Percentiles rank a stretch among this genome's conserved stretches.
phyloP scores from a whole-genome alignment of 2,797 vertebrate genomes.

The Fratercula arctica region DNA sequence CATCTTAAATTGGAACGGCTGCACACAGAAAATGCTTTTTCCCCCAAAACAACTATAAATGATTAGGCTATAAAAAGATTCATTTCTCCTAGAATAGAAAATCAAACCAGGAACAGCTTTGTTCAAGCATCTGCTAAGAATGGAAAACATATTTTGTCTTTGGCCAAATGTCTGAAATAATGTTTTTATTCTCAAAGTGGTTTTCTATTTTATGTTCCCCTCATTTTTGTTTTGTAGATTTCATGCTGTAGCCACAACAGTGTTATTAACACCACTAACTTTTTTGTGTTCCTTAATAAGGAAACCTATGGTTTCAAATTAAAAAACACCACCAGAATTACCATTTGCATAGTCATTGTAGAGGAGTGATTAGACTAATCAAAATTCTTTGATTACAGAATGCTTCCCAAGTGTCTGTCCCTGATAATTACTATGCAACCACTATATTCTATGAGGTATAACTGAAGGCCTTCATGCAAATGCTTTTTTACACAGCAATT shows the following conservation, averaged over 20 bases:
- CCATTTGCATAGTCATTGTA: slow-evolving; percentile 65
- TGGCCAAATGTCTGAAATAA: slow-evolving; percentile 42
- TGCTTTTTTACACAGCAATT: background rate
- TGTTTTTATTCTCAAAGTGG: slow-evolving; percentile 19
- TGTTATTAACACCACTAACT: slow-evolving; percentile 51
- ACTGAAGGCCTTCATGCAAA: background rate
- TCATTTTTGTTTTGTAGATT: slow-evolving; percentile 43
- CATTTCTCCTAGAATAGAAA: slow-evolving; percentile 28
- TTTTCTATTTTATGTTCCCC: slow-evolving; percentile 19
- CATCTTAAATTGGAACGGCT: slow-evolving; percentile 1
- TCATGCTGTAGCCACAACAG: slow-evolving; percentile 44
- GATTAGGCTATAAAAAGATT: slow-evolving; percentile 35
- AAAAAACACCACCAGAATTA: slow-evolving; percentile 43
- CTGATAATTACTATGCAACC: slow-evolving; percentile 61
- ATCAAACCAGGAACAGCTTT: slow-evolving; percentile 45
- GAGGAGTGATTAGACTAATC: slow-evolving; percentile 72
- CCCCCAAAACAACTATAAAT: background rate
- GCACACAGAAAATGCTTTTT: slow-evolving; percentile 19
- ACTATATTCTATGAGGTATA: background rate
- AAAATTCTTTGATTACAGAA: slow-evolving; percentile 73
- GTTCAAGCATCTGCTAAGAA: slow-evolving; percentile 17
- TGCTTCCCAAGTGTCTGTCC: slow-evolving; percentile 41
- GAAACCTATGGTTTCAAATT: slow-evolving; percentile 69
- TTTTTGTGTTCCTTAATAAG: slow-evolving; percentile 61
- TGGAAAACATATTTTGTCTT: slow-evolving; percentile 21